Conservation (phyloP, 2,797 vertebrate species). For the Rhadinocentrus ornatus region DNA sequence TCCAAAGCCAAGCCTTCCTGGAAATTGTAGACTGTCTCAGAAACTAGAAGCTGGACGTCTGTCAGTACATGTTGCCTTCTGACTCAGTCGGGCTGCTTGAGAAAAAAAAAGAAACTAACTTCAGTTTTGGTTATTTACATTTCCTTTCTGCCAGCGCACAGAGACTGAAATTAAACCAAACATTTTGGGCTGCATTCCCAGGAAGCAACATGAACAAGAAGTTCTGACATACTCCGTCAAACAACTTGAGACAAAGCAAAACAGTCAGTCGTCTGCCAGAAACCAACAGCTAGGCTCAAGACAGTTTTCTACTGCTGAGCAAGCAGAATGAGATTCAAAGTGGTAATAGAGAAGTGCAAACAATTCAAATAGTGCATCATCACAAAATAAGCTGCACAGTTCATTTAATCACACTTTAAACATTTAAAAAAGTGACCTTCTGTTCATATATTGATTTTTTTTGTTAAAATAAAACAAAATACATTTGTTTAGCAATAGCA, state of each 20-base stretch:
- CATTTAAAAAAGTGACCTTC: not conserved
- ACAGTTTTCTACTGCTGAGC: constrained; percentile 24
- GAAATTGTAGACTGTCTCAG: constrained; percentile 75
- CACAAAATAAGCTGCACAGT: not conserved
- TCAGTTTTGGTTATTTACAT: constrained; percentile 43
- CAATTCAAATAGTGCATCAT: not conserved
- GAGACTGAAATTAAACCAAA: constrained; percentile 67
- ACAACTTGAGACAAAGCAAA: constrained; percentile 38
- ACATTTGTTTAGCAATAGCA: not conserved
- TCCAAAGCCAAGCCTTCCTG: constrained; percentile 56
- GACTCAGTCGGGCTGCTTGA: constrained; percentile 37
- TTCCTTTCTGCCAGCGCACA: constrained; percentile 50
- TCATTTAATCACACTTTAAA: not conserved
- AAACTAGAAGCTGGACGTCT: constrained; percentile 46
- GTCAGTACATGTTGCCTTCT: constrained; percentile 39
- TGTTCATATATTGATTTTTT: not conserved
- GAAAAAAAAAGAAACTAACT: constrained; percentile 42
- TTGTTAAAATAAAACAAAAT: not conserved
- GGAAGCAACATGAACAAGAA: constrained; percentile 68
- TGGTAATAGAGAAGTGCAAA: not conserved
- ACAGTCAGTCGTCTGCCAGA: constrained; percentile 23
- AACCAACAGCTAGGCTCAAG: constrained; percentile 14
- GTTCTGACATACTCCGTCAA: constrained; percentile 60
- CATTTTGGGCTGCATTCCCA: constrained; percentile 68
- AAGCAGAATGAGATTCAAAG: constrained; percentile 16